Percentiles rank a stretch among this genome's conserved stretches.
Evolutionary conservation across 2,113 vertebrate species (phyloP).

Genomic region (Xiphorhynchus elegans): DNA sequence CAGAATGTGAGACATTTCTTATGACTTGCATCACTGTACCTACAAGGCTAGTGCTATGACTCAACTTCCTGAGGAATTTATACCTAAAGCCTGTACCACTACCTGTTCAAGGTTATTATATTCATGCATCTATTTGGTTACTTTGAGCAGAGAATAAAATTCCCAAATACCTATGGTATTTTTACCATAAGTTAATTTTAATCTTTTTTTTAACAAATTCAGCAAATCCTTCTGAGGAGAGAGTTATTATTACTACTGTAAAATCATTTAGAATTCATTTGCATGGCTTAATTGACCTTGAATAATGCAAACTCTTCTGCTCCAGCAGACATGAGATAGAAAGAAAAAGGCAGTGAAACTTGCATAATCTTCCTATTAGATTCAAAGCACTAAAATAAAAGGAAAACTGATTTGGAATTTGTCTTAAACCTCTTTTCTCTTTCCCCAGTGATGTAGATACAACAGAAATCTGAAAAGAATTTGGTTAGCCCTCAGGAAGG

Average conservation of each 20-base stretch:
- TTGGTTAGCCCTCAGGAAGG: neutral
- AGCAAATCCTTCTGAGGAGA: neutral
- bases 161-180: neutral
- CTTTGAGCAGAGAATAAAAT: neutral
- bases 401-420: neutral
- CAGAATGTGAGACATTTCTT: neutral
- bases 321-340: neutral
- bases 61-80: neutral
- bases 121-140: neutral
- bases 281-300: slow-evolving; percentile 54
- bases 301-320: slow-evolving; percentile 40
- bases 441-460: neutral
- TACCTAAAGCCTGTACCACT: neutral
- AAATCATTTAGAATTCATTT: slow-evolving; percentile 60
- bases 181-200: neutral
- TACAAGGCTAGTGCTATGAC: neutral
- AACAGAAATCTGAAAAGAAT: neutral
- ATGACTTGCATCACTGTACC: neutral
- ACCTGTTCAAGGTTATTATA: neutral
- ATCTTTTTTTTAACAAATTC: neutral
- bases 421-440: neutral
- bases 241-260: slow-evolving; percentile 34
- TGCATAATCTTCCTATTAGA: slow-evolving; percentile 31
- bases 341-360: slow-evolving; percentile 21
- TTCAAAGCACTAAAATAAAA: slow-evolving; percentile 6